Conservation (phyloP, 2,113 vertebrate species). For the Myrmecobius fasciatus region DNA sequence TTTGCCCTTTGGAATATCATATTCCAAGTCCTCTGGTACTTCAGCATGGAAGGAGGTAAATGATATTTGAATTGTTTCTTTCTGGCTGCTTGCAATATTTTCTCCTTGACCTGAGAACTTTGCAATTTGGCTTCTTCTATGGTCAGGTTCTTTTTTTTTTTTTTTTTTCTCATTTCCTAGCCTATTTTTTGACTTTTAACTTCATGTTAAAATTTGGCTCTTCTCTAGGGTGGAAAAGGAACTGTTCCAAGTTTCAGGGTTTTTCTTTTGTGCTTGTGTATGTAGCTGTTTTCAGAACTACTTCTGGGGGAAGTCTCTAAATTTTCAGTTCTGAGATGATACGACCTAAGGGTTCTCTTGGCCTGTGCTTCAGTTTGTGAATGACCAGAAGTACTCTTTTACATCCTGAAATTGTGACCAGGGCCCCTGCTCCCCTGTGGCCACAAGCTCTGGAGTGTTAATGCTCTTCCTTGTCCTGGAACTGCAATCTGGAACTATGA, state of each 20-base stretch:
- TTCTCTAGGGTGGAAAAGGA: not conserved
- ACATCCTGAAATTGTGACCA: not conserved
- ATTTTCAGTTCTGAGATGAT: not conserved
- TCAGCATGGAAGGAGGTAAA: not conserved
- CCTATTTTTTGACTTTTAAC: not conserved
- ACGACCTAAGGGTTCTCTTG: not conserved
- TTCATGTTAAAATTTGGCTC: not conserved
- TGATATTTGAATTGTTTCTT: not conserved
- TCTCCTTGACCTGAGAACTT: not conserved
- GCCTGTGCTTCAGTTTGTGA: not conserved
- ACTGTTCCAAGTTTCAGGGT: not conserved
- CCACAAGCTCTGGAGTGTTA: not conserved
- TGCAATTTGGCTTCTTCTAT: not conserved
- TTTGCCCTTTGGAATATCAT: not conserved
- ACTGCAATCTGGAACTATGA: too few species aligned
- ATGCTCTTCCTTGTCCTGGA: not conserved
- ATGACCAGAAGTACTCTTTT: not conserved
- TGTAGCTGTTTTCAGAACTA: not conserved
- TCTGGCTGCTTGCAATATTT: not conserved
- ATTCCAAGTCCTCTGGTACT: not conserved
- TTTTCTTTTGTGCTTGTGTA: not conserved
- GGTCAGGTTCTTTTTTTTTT: not conserved
- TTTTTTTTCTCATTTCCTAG: not conserved
- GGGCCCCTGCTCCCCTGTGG: not conserved
- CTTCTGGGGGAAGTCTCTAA: not conserved